Conservation (phyloP, 2,888 invertebrate species). For the Pherbina coryleti region DNA sequence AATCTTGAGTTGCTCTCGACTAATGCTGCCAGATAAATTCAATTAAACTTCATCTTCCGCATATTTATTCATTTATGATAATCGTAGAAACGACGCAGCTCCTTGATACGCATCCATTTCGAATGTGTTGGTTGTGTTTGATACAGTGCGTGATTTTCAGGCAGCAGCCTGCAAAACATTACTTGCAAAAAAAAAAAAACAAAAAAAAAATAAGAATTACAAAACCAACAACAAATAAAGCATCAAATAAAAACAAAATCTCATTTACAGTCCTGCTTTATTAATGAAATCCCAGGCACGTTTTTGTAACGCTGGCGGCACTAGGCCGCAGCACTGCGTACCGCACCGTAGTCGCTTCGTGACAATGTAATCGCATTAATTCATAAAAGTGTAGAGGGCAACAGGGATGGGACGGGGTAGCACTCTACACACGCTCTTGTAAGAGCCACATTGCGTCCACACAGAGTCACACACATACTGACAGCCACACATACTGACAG, state of each 20-base stretch:
- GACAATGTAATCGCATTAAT: constrained; percentile 30
- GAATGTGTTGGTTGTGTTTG: too few species aligned
- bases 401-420: not conserved
- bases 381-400: not conserved
- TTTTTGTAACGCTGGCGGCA: not conserved
- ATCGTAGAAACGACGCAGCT: too few species aligned
- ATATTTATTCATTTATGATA: too few species aligned
- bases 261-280: not conserved
- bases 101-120: too few species aligned
- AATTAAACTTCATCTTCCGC: too few species aligned
- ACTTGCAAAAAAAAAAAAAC: not conserved
- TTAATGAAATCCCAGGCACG: not conserved
- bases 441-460: not conserved
- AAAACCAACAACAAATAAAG: not conserved
- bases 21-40: too few species aligned
- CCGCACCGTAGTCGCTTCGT: constrained; percentile 4
- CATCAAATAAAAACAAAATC: not conserved
- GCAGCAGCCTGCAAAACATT: not conserved
- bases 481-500: not conserved
- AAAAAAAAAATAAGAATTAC: not conserved
- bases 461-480: not conserved
- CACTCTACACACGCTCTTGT: not conserved
- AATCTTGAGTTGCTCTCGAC: too few species aligned
- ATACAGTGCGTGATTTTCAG: not conserved
- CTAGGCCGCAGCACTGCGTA: not conserved